Evolutionary conservation across 2,113 vertebrate species (phyloP), one percentile per base, ranked within the genome.

Genomic region (Podocnemis expansa): DNA sequence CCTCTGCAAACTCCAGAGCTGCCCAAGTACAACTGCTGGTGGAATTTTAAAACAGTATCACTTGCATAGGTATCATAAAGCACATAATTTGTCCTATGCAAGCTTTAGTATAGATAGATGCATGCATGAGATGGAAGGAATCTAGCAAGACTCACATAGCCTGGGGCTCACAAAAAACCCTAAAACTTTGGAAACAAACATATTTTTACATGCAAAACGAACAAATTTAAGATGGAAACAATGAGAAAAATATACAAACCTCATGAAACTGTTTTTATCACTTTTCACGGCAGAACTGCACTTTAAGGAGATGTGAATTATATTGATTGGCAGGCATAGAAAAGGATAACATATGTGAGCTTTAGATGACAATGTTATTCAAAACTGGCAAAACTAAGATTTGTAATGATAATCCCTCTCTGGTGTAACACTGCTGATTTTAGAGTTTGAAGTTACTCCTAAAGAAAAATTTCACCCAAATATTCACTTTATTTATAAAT

Each of bases 31-130:
- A 41, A n/a, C 79, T 2, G 0, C 83, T 58, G 51, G 43, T 89
- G 58, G 78, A 8, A 38, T 60, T 49, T 24, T 4, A 1, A 54
- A 10, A 6, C 54, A 67, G 3, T 7, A 51, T 2, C 1, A 52
- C 56, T 85, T 80, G 78, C 81, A 49, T 82, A 80, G 78, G 91
- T 80, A 75, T 6, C 3, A 58, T 13, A 34, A 60, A 52, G 16
- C 60, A 1, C 78, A 8, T 75, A 0, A 0, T 55, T 17, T 34
- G 82, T 49, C 63, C 2, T 0, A 25, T 16, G 21, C 21, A 47
- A n/a, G 29, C 22, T 13, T 47, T 0, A 13, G 38, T 0, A 0
- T 38, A 0, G 47, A 47, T 52, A 17, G 11, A 21, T 6, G 60
- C 1, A 0, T 12, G 24, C 0, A 3, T 81, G 31, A 0, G 25